These are phyloP conservation scores for Phylloscopus trochiloides DNA, from an alignment of 2,113 vertebrate species.

Conservation along the genomic window DNA sequence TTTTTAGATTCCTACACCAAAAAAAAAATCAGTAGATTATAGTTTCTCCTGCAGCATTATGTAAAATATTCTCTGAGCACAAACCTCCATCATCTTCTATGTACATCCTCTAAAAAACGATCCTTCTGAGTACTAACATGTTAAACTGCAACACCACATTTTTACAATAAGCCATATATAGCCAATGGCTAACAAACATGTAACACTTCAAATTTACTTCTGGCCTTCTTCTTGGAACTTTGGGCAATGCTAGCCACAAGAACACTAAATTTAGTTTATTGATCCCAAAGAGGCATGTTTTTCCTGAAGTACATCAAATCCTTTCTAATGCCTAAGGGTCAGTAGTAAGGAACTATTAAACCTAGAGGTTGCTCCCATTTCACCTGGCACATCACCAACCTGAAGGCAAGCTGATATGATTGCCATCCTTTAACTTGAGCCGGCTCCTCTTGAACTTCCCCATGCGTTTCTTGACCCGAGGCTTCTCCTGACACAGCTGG, in stretches of 20 bases:
- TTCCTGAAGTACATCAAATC: neutral
- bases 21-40: neutral
- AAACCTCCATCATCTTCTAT: neutral
- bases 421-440: conserved; percentile 92
- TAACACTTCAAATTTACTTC: neutral
- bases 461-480: conserved; percentile 91
- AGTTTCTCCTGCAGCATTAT: neutral
- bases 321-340: accelerated
- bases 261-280: neutral
- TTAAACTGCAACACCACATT: neutral
- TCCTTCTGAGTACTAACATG: neutral
- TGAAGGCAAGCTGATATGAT: conserved; percentile 94
- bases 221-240: neutral
- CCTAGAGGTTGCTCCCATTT: neutral
- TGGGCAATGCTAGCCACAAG: neutral
- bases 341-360: neutral
- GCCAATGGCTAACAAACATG: neutral
- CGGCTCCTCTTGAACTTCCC: conserved; percentile 93
- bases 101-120: neutral
- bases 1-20: neutral
- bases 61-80: neutral
- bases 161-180: neutral
- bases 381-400: conserved; percentile 69
- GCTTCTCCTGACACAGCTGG: conserved; percentile 96
- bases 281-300: neutral